These are phyloP conservation scores for Platichthys stellatus DNA, from an alignment of 2,113 vertebrate species.

Conservation along the genomic window DNA sequence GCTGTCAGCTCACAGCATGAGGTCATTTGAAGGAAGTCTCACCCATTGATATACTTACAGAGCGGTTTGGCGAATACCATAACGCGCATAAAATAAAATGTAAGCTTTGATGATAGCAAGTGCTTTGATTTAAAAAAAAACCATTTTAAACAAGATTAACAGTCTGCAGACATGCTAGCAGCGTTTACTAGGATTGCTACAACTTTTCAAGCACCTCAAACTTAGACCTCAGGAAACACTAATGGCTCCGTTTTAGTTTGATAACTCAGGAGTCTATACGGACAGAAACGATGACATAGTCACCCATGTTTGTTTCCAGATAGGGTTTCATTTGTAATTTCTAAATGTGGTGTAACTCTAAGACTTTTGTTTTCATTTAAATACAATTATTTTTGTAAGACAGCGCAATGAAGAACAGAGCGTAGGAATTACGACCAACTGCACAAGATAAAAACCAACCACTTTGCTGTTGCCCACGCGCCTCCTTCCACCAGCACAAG, in stretches of 20 bases:
- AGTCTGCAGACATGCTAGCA: too few species aligned
- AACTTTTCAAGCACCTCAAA: too few species aligned
- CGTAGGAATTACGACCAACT: conserved; percentile 21
- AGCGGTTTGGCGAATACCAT: conserved; percentile 17
- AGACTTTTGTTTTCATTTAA: background rate
- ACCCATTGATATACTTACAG: conserved; percentile 22
- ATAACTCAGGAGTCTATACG: too few species aligned
- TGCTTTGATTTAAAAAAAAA: too few species aligned
- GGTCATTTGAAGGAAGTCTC: conserved; percentile 68
- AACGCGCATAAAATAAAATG: background rate
- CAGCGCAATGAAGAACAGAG: background rate
- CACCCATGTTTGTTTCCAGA: too few species aligned
- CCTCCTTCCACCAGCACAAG: conserved; percentile 52
- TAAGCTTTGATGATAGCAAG: too few species aligned
- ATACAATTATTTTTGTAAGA: background rate
- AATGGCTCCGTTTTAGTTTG: too few species aligned
- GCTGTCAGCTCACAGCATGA: conserved; percentile 64
- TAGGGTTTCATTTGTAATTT: too few species aligned
- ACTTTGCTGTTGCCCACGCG: conserved; percentile 26
- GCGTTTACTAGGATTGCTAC: too few species aligned
- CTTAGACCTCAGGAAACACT: too few species aligned
- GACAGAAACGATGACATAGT: too few species aligned
- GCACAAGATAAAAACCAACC: conserved; percentile 44
- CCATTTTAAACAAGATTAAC: too few species aligned
- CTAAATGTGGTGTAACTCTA: background rate